Base-by-base conservation (phyloP, 2,797 vertebrate species). In the Cyclura pinguis region DNA sequence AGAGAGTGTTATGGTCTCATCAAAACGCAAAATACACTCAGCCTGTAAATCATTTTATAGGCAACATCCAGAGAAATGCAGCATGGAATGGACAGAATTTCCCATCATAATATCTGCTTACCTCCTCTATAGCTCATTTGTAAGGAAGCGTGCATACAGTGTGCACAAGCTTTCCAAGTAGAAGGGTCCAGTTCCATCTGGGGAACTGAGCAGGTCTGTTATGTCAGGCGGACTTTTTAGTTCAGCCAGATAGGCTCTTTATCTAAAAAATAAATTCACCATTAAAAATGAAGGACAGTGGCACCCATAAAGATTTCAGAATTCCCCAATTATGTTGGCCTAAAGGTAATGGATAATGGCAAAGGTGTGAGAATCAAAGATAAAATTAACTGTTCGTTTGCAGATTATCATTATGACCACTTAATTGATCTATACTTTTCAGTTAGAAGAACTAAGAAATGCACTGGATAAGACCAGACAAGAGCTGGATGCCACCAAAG, bases 401-500 rank as follows among this genome's bases (percentile, higher is more conserved):
- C 38, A 82, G 24, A 47, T 91, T 16, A 29, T 32, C 57, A 84
- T 84, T 57, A 1, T 91, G 73, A 88, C 72, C 50, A 29, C 57
- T 89, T 67, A 32, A 78, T 29, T 91, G n/a, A 3, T 91, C 13
- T 83, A 67, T 95, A 81, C 67, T 94, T 96, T 97, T 91, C 92
- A 99, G 99, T 95, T 99, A 95, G 99, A 99, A 96, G 99, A 99
- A 91, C 95, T 99, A 95, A 98, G 99, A 98, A 98, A 97, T 88
- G 98, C 98, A 0, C 92, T 99, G 94, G 99, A 99, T 93, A 98
- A 99, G 97, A 99, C 99, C 2, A 98, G 98, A 92, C 99, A 99
- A 96, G 99, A 99, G 95, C 95, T 99, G 94, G 99, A 99, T 57
- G 97, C 98, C 94, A 99, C 99, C 94, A 99, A 99, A 96, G 98